Conservation (phyloP, 2,888 invertebrate genomes). For the Sepiola atlantica region DNA sequence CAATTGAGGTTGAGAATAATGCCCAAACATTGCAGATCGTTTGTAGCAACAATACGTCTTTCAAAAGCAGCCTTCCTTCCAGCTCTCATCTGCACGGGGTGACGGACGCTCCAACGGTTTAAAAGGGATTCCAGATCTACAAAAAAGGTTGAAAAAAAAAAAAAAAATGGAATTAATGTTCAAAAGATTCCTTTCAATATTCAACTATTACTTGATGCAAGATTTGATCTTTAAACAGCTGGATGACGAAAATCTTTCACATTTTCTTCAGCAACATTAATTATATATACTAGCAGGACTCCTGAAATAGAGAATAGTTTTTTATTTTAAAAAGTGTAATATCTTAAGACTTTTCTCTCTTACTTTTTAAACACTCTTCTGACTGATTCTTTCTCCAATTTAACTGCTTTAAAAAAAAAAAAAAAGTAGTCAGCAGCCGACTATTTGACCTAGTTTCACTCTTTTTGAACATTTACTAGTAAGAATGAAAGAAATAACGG, state of each 20-base stretch:
- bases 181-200: background rate
- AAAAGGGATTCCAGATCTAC: slow-evolving; percentile 44
- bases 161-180: background rate
- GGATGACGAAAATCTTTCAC: background rate
- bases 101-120: background rate
- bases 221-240: background rate
- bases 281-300: too few relatives aligned
- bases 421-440: too few relatives aligned
- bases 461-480: too few relatives aligned
- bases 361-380: too few relatives aligned
- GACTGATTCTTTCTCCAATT: too few relatives aligned
- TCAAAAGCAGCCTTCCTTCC: slow-evolving; percentile 41
- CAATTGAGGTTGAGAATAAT: background rate
- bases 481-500: too few relatives aligned
- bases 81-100: slow-evolving; percentile 40
- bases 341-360: too few relatives aligned
- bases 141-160: background rate
- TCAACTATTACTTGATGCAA: background rate
- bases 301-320: too few relatives aligned
- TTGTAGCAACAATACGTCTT: background rate
- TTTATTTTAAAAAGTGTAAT: too few relatives aligned
- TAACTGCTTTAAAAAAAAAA: too few relatives aligned
- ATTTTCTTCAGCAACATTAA: too few relatives aligned
- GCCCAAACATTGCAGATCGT: background rate
- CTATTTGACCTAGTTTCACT: too few relatives aligned